Evolutionary conservation across 2,888 invertebrate species (phyloP), one percentile per base, ranked within the genome.

Genomic region (Torymus texanus): DNA sequence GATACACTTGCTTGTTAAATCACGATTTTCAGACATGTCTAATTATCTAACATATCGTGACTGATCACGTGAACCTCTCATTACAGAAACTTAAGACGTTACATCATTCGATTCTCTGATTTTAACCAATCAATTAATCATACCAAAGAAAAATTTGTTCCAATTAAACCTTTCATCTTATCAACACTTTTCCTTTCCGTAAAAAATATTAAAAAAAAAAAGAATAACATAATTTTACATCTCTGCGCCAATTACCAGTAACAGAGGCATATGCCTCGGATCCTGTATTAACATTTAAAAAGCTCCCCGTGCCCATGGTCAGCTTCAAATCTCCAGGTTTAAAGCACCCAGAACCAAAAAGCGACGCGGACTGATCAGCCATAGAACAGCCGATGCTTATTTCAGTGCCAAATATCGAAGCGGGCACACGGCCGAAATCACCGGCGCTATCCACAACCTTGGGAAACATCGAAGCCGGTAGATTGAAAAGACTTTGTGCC

Each of bases 301-400:
- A 98, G 0, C 96, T 95, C 0, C 98, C 98, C 0, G 98, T 98
- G 0, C 98, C 98, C 91, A 98, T 92, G 0, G 97, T 97, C 2
- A 97, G 91, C 88, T 97, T 98, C 1, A 97, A 92, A 87, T 96
- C 95, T 41, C 96, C 95, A 0, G 92, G 91, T 2, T 93, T 90
- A 87, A 95, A 96, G 86, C 96, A 96, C 81, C 95, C 95, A 0
- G 95, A 95, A 5, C 97, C 98, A 92, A 95, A 97, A 91, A 97
- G 93, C 0, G 97, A 95, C 0, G 97, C 96, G 2, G 97, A 94
- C 90, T 98, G 97, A 89, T 98, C 97, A 14, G 96, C 95, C 92
- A 96, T 93, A 87, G 95, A 93, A 88, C 95, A 94, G 63, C 92
- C 91, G 82, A 98, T 97, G 13, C 95, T 95, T 86, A 98, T 94